phyloP scores from a whole-genome alignment of 2,113 vertebrate genomes.

The Hydrochoerus hydrochaeris region DNA sequence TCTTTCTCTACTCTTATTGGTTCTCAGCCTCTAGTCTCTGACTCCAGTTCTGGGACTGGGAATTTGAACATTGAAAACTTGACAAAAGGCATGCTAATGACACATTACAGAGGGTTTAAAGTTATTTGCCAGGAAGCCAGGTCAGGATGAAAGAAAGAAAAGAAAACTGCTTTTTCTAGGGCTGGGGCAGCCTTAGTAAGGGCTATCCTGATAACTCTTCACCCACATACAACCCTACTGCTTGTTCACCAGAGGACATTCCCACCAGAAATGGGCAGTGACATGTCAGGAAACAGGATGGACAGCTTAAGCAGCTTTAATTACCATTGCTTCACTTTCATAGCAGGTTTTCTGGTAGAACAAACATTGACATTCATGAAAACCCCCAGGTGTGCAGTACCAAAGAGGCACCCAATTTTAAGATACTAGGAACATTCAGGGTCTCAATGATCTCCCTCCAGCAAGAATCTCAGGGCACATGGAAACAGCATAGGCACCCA shows the following conservation, averaged over 20 bases:
- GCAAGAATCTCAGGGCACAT: not conserved
- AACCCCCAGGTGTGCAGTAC: constrained; percentile 10
- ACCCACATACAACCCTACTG: not conserved
- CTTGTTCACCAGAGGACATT: not conserved
- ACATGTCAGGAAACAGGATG: constrained; percentile 15
- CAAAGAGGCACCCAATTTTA: not conserved
- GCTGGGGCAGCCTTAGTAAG: not conserved
- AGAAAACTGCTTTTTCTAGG: constrained; percentile 9
- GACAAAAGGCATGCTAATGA: not conserved
- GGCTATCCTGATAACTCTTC: not conserved
- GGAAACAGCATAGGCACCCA: not conserved
- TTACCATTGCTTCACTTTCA: not conserved
- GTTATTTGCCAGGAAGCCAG: constrained; percentile 41
- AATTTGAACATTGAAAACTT: constrained; percentile 5
- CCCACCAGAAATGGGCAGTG: not conserved
- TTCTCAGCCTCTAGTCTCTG: not conserved
- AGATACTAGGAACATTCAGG: not conserved
- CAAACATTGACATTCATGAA: constrained; percentile 59
- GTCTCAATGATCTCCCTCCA: not conserved
- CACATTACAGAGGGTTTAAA: not conserved
- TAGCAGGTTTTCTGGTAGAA: not conserved
- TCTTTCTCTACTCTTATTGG: not conserved
- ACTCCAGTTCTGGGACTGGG: not conserved
- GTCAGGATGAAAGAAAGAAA: not conserved
- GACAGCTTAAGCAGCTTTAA: not conserved